Percentiles rank a stretch among this genome's conserved stretches.
phyloP scores from a whole-genome alignment of 2,888 invertebrate species.

The Dryadula phaetusa region DNA sequence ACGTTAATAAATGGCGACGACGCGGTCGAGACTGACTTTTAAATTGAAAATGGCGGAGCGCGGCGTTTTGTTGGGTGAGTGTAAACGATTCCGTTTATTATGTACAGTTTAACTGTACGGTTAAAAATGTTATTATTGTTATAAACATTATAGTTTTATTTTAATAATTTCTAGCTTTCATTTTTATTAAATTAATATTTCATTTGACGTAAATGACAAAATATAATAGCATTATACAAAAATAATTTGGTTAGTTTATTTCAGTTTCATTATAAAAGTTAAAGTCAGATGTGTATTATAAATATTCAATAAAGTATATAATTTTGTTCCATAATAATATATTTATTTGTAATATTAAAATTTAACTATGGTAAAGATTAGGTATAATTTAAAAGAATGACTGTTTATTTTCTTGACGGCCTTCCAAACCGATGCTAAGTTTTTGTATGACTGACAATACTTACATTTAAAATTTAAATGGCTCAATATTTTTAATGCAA shows the following conservation, averaged over 20 bases:
- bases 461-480: not conserved
- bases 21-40: slow-evolving; percentile 5
- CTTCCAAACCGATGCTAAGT: not conserved
- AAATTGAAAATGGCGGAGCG: not conserved
- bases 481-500: not conserved
- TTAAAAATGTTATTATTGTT: slow-evolving; percentile 4
- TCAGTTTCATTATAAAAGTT: no score
- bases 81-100: not conserved
- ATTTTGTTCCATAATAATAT: not conserved
- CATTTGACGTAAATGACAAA: not conserved
- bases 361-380: not conserved
- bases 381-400: not conserved
- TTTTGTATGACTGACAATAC: not conserved
- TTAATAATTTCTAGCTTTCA: not conserved
- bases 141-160: slow-evolving; percentile 1
- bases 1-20: slow-evolving; percentile 6
- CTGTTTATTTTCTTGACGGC: not conserved
- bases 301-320: not conserved
- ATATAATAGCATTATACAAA: no score
- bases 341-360: not conserved
- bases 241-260: no score
- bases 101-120: not conserved
- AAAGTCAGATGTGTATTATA: not conserved
- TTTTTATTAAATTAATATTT: not conserved
- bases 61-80: not conserved